phyloP scores from a whole-genome alignment of 2,888 invertebrate species.

The Amphipoea lucens region DNA sequence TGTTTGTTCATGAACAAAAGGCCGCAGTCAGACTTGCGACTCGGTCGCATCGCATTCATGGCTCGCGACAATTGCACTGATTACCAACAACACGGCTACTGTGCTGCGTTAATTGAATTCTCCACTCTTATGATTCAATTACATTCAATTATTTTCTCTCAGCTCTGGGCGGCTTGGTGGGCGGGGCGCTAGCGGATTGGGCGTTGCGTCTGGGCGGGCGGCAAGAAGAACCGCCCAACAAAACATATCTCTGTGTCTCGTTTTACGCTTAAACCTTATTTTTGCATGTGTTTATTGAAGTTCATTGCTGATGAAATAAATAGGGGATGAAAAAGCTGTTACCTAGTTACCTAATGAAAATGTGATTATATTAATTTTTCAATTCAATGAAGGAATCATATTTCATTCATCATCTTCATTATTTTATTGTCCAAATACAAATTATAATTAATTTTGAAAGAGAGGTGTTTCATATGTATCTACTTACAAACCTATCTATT shows the following conservation, averaged over 20 bases:
- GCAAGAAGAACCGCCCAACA: conserved; percentile 80
- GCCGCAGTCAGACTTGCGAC: conserved; percentile 27
- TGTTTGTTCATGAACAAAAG: conserved; percentile 32
- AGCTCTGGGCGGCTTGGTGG: conserved; percentile 77
- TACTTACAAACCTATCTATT: neutral
- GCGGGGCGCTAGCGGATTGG: conserved; percentile 80
- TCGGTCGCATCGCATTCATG: conserved; percentile 27
- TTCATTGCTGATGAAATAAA: neutral
- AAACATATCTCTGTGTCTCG: conserved; percentile 70
- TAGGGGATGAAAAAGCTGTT: neutral
- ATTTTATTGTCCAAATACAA: neutral
- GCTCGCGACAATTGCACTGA: conserved; percentile 80
- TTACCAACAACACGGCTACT: conserved; percentile 72
- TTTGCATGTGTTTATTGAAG: conserved; percentile 50
- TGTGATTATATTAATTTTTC: neutral
- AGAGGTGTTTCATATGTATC: neutral
- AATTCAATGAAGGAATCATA: neutral
- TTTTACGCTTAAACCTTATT: conserved; percentile 55
- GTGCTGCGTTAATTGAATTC: conserved; percentile 83
- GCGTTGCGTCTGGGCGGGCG: conserved; percentile 82
- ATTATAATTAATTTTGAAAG: neutral
- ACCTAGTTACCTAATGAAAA: neutral
- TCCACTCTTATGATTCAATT: conserved; percentile 83
- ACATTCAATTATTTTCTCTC: conserved; percentile 83
- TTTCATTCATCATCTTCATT: neutral